Base-by-base conservation (phyloP, 2,797 vertebrate genomes). In the Coregonus ussuriensis region DNA sequence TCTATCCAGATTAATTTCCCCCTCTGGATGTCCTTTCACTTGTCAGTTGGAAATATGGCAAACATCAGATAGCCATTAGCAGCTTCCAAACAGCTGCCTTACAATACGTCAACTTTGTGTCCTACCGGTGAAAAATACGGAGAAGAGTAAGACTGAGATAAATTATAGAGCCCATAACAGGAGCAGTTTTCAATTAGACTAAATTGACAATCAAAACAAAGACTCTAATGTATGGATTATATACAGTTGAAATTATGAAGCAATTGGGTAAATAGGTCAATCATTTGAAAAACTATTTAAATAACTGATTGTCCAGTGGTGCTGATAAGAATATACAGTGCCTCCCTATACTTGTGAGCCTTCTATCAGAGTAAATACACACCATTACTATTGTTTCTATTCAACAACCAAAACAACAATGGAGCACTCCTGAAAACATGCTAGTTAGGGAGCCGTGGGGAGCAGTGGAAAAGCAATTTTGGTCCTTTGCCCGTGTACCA, bases 381-480 rank as follows among this genome's bases (percentile, higher is more conserved):
- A 47, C 41, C 41, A 47, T 47, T 47, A 11, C 41, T 47, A 71
- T 52, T 56, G 71, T 73, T 89, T 82, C 85, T 71, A 13, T 16
- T 74, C 77, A 80, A 83, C 80, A 70, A 77, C 86, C 83, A 71
- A 71, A 72, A 54, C 37, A 47, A 47, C 52, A 74, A n/a, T 74
- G 66, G 74, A 74, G 63, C 66, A 75, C 76, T 31, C 84, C 75
- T 73, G 41, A 11, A 82, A 86, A 87, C 79, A 71, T 76, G 82
- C 72, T 77, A 80, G 71, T 47, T 73, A 18, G 68, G 73, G 78
- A 84, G 71, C 84, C 76, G 82, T 68, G 82, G 87, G 85, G 82
- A 72, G 66, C 33, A 62, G 82, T 78, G 77, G 82, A 85, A 91
- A 92, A 91, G 88, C 89, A 84, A 92, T 92, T 92, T 91, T 83